Percentiles rank a stretch among this genome's conserved stretches.
Evolutionary conservation across 2,888 invertebrate genomes (phyloP).

Genomic region (Cantharis rustica): DNA sequence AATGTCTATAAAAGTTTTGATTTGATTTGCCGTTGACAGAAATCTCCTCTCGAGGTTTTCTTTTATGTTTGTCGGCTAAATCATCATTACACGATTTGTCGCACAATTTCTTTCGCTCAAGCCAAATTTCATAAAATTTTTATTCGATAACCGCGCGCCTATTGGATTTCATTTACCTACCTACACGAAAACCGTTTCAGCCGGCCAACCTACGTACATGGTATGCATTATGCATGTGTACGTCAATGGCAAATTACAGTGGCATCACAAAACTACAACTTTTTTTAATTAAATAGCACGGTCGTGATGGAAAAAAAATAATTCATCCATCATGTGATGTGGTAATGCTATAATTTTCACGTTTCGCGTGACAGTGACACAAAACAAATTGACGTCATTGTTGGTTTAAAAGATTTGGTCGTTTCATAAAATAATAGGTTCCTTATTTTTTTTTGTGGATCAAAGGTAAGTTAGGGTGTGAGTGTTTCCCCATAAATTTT

Average conservation of each 20-base stretch:
- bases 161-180: background rate
- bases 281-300: background rate
- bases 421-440: background rate
- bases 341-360: background rate
- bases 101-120: background rate
- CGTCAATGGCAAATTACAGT: background rate
- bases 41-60: background rate
- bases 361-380: background rate
- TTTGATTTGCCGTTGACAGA: slow-evolving; percentile 8
- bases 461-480: background rate
- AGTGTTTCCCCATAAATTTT: background rate
- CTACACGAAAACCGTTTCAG: background rate
- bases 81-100: background rate
- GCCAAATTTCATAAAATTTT: background rate
- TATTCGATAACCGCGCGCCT: background rate
- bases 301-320: background rate
- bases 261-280: background rate
- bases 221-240: background rate
- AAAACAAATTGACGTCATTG: background rate
- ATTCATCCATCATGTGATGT: background rate
- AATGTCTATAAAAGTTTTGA: slow-evolving; percentile 17
- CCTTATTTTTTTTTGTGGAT: background rate
- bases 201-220: background rate
- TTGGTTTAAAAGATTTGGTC: background rate
- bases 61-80: background rate